phyloP scores from a whole-genome alignment of 2,113 vertebrate species.

The Trematomus loennbergii region DNA sequence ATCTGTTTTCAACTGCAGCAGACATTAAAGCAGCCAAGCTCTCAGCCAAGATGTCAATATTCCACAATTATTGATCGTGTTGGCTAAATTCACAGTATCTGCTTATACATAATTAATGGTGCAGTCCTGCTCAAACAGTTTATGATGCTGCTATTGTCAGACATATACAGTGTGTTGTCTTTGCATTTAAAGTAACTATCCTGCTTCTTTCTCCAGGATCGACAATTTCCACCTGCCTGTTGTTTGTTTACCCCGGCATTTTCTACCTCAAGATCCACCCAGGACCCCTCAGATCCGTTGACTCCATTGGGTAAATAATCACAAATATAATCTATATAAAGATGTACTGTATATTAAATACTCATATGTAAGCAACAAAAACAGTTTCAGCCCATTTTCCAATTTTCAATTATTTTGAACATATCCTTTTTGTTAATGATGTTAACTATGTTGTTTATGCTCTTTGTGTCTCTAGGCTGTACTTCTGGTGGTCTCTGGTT shows the following conservation, averaged over 20 bases:
- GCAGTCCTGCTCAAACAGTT: slow-evolving; percentile 31
- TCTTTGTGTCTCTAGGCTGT: slow-evolving; percentile 84
- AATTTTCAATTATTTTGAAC: not conserved
- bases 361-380: not conserved
- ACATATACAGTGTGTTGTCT: not conserved
- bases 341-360: not conserved
- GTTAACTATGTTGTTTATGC: slow-evolving; percentile 1
- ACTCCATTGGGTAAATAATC: slow-evolving; percentile 87
- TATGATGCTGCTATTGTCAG: slow-evolving; percentile 37
- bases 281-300: slow-evolving; percentile 85
- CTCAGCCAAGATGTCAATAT: slow-evolving; percentile 20
- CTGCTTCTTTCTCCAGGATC: slow-evolving; percentile 81
- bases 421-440: not conserved
- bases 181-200: slow-evolving; percentile 7
- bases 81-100: slow-evolving; percentile 43
- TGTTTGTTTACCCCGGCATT: slow-evolving; percentile 89
- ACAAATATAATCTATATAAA: not conserved
- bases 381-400: not conserved
- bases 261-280: slow-evolving; percentile 93
- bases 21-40: slow-evolving; percentile 28
- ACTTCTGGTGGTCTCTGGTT: slow-evolving; percentile 87
- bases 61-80: slow-evolving; percentile 54
- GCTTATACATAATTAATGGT: slow-evolving; percentile 59
- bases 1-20: not conserved
- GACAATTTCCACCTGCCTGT: slow-evolving; percentile 73